These are phyloP conservation scores for Limnephilus lunatus DNA, from an alignment of 2,888 invertebrate species.

Conservation along the genomic window DNA sequence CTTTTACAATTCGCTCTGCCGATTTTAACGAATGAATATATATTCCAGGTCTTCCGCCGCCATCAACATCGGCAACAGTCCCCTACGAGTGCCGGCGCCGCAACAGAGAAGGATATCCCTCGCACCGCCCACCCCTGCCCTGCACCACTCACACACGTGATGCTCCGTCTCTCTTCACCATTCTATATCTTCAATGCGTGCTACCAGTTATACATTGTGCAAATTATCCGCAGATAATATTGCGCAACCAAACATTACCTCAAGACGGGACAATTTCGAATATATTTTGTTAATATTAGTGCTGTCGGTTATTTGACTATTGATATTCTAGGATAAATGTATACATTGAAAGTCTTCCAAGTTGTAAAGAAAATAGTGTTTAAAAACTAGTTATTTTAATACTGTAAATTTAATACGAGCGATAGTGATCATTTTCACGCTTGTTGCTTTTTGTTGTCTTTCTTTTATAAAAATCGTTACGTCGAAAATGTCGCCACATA, in stretches of 20 bases:
- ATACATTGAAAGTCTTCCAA: constrained; percentile 27
- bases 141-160: constrained; percentile 55
- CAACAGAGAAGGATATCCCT: constrained; percentile 56
- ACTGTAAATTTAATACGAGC: not conserved
- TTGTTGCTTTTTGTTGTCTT: too few relatives aligned
- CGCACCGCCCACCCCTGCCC: constrained; percentile 58
- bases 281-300: constrained; percentile 5
- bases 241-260: constrained; percentile 51
- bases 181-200: constrained; percentile 9
- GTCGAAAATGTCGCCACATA: not conserved
- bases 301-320: constrained; percentile 38
- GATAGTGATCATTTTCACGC: too few relatives aligned
- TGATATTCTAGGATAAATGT: constrained; percentile 24
- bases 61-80: constrained; percentile 56
- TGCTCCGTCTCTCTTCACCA: constrained; percentile 26
- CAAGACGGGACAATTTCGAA: constrained; percentile 35
- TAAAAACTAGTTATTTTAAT: not conserved
- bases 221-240: constrained; percentile 28
- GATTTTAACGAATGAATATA: not conserved
- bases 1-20: not conserved
- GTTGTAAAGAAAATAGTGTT: constrained; percentile 4
- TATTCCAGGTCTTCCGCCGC: constrained; percentile 61
- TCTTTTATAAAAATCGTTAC: too few relatives aligned
- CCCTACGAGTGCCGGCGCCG: constrained; percentile 19
- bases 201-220: constrained; percentile 33